Conservation (phyloP, 2,888 invertebrate genomes). For the Graphium colonna region DNA sequence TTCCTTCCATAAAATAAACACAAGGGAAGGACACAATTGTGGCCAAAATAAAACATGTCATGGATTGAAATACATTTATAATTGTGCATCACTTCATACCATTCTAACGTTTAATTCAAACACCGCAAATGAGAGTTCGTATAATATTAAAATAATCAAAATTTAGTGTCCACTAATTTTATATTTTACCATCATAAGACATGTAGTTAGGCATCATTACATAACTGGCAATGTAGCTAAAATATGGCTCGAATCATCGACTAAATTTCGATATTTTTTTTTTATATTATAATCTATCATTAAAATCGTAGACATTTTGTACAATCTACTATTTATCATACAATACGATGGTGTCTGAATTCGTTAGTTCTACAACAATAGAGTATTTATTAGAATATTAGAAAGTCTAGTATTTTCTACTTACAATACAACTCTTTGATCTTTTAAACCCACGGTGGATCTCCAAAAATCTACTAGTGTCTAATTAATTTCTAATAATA, state of each 20-base stretch:
- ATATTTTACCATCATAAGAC: constrained; percentile 64
- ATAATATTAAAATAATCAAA: constrained; percentile 42
- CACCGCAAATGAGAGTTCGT: constrained; percentile 57
- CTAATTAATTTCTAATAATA: not conserved
- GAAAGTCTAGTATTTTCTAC: constrained; percentile 11
- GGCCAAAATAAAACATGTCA: constrained; percentile 24
- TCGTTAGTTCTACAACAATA: constrained; percentile 8
- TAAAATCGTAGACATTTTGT: constrained; percentile 26
- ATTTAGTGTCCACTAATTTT: constrained; percentile 47
- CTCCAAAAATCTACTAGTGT: constrained; percentile 4
- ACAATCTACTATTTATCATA: constrained; percentile 24
- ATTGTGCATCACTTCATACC: constrained; percentile 71
- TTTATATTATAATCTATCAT: constrained; percentile 22
- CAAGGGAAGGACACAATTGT: too few relatives aligned
- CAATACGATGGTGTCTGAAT: constrained; percentile 8
- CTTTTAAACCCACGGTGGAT: constrained; percentile 9
- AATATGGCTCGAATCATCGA: constrained; percentile 69
- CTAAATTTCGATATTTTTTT: constrained; percentile 35
- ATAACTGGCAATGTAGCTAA: constrained; percentile 35
- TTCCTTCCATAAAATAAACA: too few relatives aligned
- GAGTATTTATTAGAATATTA: constrained; percentile 19
- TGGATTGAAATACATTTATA: constrained; percentile 71
- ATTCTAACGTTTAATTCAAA: constrained; percentile 64
- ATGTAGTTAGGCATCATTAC: constrained; percentile 70
- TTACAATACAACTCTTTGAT: constrained; percentile 16